Conservation (phyloP, 1,140 invertebrate genomes). For the Sminthurinus signatus region DNA sequence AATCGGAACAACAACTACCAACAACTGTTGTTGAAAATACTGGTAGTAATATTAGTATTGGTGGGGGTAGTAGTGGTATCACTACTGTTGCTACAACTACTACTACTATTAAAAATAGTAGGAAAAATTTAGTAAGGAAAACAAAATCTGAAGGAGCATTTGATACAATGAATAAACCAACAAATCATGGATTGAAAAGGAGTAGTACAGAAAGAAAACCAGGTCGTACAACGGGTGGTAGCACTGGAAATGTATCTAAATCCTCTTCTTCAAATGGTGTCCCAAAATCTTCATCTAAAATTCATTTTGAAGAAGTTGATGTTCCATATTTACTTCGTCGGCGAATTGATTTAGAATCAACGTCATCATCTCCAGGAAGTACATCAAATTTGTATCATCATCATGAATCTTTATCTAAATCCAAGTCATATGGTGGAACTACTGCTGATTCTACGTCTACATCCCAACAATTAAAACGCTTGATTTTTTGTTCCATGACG, state of each 20-base stretch:
- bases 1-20: conserved; percentile 1
- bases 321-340: conserved; percentile 34
- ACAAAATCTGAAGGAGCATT: conserved; percentile 11
- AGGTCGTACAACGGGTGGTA: neutral
- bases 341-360: conserved; percentile 19
- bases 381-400: conserved; percentile 9
- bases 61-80: neutral
- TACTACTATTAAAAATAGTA: too few species aligned
- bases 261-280: too few species aligned
- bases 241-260: too few species aligned
- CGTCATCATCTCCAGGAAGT: neutral
- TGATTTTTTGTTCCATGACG: conserved; percentile 26
- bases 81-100: too few species aligned
- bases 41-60: neutral
- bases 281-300: neutral
- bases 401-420: conserved; percentile 28
- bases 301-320: conserved; percentile 31
- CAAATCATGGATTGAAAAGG: neutral
- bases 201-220: neutral
- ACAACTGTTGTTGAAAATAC: neutral
- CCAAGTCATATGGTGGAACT: conserved; percentile 30
- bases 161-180: neutral
- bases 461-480: conserved; percentile 9
- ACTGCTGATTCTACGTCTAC: neutral
- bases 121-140: conserved; percentile 10